Base-by-base conservation (phyloP, 2,113 vertebrate species). In the Cololabis saira region DNA sequence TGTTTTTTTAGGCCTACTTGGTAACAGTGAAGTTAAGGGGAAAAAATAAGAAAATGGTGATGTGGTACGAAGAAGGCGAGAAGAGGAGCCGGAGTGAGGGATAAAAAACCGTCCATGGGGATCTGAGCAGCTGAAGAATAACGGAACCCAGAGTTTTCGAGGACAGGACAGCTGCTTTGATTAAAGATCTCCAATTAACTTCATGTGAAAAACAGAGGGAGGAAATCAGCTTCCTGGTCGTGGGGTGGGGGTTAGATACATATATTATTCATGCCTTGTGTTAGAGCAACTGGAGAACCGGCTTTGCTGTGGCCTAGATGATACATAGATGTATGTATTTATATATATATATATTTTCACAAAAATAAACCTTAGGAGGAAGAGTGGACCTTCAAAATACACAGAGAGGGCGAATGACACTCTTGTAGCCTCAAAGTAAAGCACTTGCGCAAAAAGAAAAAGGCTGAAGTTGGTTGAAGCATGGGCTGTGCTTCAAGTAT, bases 401-500 rank as follows among this genome's bases (percentile, higher is more conserved):
- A 78, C 75, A 74, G 76, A 67, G 50, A 81, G 61, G 72, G 70
- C 77, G 50, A 82, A 83, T 86, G 81, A 83, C 81, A 84, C 73
- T 85, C 75, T 45, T 74, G 82, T 87, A 89, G 80, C 81, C 89
- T 78, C 85, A 67, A 86, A 64, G 78, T 76, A 85, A 76, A 87
- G 80, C 60, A 90, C 62, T 89, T 87, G 85, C 81, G 90, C 83
- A 84, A 92, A 81, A 78, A 76, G 43, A 53, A 72, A 75, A 76
- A 79, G 88, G 84, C 84, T 84, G 84, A 87, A 92, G 91, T 90
- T 90, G 88, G 85, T 76, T 92, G 91, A 92, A 93, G 93, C 94
- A 98, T 98, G 97, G 97, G 97, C 95, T 98, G 97, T 93, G 95
- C 96, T 92, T 96, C 96, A 87, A 99, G 97, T 95, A 97, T 96